Evolutionary conservation across 2,888 invertebrate genomes (phyloP).

Genomic region (Sinopyrophorus schimmeli): DNA sequence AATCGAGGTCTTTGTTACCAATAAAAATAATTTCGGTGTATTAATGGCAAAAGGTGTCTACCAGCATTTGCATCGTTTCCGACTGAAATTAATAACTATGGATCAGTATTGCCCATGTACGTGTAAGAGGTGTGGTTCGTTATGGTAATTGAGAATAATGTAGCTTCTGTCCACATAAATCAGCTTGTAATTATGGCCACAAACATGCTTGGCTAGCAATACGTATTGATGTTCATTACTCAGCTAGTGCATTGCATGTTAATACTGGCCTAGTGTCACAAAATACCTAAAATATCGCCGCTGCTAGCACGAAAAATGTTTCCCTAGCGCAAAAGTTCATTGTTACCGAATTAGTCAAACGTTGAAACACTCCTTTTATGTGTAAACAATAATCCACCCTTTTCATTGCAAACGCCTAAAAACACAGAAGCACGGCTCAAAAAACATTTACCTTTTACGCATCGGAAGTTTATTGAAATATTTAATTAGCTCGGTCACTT

Average conservation of each 20-base stretch:
- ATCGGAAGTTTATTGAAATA: too few relatives aligned
- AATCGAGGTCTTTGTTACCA: too few relatives aligned
- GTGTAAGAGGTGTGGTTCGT: constrained; percentile 52
- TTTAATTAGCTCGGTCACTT: too few relatives aligned
- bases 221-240: constrained; percentile 54
- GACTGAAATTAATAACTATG: too few relatives aligned
- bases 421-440: too few relatives aligned
- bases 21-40: too few relatives aligned
- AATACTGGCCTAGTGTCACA: constrained; percentile 29
- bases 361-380: constrained; percentile 28
- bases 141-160: constrained; percentile 56
- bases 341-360: constrained; percentile 27
- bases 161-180: constrained; percentile 51
- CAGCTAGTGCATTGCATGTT: constrained; percentile 36
- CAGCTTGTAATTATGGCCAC: constrained; percentile 52
- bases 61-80: too few relatives aligned
- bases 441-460: too few relatives aligned
- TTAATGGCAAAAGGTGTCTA: too few relatives aligned
- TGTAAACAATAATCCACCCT: constrained; percentile 15
- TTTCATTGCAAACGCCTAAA: too few relatives aligned
- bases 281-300: constrained; percentile 29
- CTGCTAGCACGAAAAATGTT: constrained; percentile 24
- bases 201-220: constrained; percentile 52
- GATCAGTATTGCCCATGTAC: constrained; percentile 43
- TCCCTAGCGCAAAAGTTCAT: constrained; percentile 18